Base-by-base conservation (phyloP, 2,797 vertebrate genomes). In the Trachops cirrhosus region DNA sequence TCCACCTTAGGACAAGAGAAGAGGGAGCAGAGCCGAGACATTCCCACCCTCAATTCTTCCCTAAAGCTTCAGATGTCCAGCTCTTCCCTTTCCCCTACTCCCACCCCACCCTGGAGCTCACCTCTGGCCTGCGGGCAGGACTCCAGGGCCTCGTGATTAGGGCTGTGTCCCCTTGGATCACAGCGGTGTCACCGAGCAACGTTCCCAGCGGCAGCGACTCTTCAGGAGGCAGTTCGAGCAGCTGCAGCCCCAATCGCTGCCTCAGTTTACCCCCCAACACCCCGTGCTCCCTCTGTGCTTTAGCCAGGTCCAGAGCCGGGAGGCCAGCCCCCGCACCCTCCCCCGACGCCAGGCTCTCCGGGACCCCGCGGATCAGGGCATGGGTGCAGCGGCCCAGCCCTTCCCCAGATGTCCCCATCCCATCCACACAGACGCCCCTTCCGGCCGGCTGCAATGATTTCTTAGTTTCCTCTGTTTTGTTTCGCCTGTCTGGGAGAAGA, bases 241-340 rank as follows among this genome's bases (percentile, higher is more conserved):
- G 98, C 98, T 99, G 99, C 84, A 99, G 98, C 22, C 99, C 99
- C 92, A 99, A 98, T 94, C 99, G 99, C 98, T 99, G 99, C 95
- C 99, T 98, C 97, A 99, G 98, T 52, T 99, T 99, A 52, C 99
- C 99, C 0, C 99, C 99, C 96, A 99, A 98, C 68, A 99, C 99
- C 1, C 99, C 99, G 1, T 99, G 99, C 98, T 99, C 99, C 62
- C 99, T 98, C 97, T 99, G 99, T 1, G 99, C 99, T 95, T 99
- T 99, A 77, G 99, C 99, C 97, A 99, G 97, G 77, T 99, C 99
- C 96, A 99, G 98, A 0, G 97, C 95, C 5, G 92, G 86, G 19
- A 95, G 95, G 64, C 95, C 95, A 29, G 97, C 98, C 12, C 92
- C 15, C 34, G 91, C 11, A 95, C 98, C 88, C 32, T 97, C 98